phyloP scores from a whole-genome alignment of 2,113 vertebrate genomes.

The Pristiophorus japonicus region DNA sequence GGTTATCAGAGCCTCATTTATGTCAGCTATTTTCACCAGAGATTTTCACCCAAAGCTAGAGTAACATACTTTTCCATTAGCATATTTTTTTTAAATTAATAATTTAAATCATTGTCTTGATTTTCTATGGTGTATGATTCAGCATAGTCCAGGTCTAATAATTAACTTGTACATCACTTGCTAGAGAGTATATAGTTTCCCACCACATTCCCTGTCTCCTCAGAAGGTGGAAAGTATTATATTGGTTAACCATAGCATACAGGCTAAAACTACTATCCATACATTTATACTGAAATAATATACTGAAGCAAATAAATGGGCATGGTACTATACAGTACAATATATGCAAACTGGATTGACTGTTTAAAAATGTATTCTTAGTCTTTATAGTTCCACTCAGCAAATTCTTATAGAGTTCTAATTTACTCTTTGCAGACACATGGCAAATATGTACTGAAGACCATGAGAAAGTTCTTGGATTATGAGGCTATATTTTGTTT shows the following conservation, averaged over 20 bases:
- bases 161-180: not conserved
- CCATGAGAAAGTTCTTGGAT: not conserved
- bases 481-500: not conserved
- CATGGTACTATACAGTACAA: not conserved
- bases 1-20: not conserved
- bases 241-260: not conserved
- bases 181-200: not conserved
- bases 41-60: not conserved
- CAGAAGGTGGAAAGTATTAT: not conserved
- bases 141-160: not conserved
- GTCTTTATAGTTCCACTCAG: not conserved
- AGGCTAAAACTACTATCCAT: not conserved
- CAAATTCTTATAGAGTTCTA: not conserved
- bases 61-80: not conserved
- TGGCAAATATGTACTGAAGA: not conserved
- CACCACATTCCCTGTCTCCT: not conserved
- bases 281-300: not conserved
- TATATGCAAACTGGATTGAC: not conserved
- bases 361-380: not conserved
- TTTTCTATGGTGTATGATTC: not conserved
- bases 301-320: not conserved
- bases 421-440: not conserved
- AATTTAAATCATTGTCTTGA: not conserved
- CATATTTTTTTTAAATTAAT: not conserved
- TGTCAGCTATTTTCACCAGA: not conserved